phyloP scores from a whole-genome alignment of 2,113 vertebrate genomes.

The Upupa epops region DNA sequence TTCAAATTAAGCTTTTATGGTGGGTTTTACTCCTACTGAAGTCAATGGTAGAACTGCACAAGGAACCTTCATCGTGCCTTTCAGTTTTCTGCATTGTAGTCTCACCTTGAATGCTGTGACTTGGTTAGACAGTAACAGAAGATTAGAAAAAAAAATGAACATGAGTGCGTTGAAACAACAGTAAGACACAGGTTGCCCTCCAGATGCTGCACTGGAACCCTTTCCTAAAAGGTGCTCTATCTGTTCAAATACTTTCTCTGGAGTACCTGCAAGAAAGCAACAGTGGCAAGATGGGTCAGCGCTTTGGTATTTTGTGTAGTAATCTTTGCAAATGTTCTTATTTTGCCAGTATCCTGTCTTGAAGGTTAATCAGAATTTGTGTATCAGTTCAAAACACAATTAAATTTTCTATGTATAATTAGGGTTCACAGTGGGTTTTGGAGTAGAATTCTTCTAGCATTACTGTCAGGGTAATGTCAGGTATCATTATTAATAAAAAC shows the following conservation, averaged over 20 bases:
- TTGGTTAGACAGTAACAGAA: neutral
- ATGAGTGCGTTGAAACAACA: neutral
- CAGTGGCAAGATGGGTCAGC: neutral
- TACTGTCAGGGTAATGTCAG: neutral
- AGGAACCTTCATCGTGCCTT: neutral
- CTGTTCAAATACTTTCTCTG: neutral
- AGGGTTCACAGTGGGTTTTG: too few species aligned
- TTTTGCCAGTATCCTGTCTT: neutral
- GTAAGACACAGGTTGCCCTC: neutral
- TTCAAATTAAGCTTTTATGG: conserved; percentile 10
- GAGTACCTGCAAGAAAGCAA: neutral
- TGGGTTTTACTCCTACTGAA: neutral
- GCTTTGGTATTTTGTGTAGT: neutral
- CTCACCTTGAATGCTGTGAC: neutral
- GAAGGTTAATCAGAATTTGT: neutral
- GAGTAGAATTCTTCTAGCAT: neutral
- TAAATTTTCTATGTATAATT: neutral
- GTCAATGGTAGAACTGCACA: neutral
- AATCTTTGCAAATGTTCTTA: neutral
- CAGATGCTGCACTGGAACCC: neutral
- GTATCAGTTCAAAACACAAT: neutral
- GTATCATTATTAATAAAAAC: too few species aligned
- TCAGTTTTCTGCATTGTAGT: neutral
- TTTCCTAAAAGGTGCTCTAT: neutral
- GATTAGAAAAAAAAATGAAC: neutral